These are phyloP conservation scores for Druceiella hillmani DNA, from an alignment of 2,888 invertebrate genomes.

Conservation along the genomic window DNA sequence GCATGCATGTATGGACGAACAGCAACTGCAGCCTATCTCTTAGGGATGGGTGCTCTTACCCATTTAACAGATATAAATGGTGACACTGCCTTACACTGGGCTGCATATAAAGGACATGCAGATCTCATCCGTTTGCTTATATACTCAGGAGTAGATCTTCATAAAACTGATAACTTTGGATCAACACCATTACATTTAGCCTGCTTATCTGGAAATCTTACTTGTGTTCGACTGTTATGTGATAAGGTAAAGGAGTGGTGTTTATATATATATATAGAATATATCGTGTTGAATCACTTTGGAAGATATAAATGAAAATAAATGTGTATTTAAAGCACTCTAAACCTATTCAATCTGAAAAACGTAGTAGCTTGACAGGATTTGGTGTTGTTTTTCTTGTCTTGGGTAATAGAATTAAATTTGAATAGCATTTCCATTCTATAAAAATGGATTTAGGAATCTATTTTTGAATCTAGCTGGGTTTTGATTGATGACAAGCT, in stretches of 20 bases:
- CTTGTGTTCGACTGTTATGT: conserved; percentile 80
- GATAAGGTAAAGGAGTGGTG: conserved; percentile 59
- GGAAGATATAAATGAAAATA: no score
- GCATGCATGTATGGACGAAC: conserved; percentile 92
- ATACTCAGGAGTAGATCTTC: conserved; percentile 85
- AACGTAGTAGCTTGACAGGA: no score
- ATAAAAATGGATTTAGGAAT: no score
- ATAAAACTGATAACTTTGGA: conserved; percentile 88
- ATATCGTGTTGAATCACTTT: no score
- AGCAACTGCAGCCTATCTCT: conserved; percentile 82
- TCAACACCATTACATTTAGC: conserved; percentile 89
- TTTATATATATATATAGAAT: neutral
- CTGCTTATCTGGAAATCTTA: conserved; percentile 81
- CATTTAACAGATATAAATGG: conserved; percentile 88
- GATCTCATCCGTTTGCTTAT: conserved; percentile 83
- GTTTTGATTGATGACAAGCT: no score
- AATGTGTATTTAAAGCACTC: no score
- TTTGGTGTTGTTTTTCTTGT: no score
- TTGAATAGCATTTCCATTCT: no score
- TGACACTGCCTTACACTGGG: conserved; percentile 91
- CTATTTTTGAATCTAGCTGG: no score
- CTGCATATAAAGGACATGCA: conserved; percentile 87
- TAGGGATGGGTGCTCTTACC: conserved; percentile 85
- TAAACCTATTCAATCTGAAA: no score
- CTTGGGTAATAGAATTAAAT: no score